Evolutionary conservation across 2,113 vertebrate species (phyloP).

Genomic region (Anoura caudifer): DNA sequence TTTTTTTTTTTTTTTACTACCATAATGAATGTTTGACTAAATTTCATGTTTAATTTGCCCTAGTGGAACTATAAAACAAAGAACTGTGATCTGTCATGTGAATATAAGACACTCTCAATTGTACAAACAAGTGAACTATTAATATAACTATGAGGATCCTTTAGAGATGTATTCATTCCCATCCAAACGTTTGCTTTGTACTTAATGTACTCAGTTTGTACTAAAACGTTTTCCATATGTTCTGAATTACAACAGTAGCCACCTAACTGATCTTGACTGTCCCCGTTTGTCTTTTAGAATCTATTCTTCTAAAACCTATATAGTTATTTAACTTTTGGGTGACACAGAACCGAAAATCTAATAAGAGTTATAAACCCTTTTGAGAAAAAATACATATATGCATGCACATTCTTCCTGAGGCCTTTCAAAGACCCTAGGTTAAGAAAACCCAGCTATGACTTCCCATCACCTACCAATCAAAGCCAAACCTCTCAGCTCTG

Average conservation of each 20-base stretch:
- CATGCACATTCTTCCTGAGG: background rate
- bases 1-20: background rate
- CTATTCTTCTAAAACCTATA: background rate
- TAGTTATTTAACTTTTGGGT: constrained; percentile 7
- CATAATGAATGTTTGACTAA: background rate
- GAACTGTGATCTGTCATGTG: background rate
- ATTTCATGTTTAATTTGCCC: background rate
- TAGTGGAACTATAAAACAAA: background rate
- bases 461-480: background rate
- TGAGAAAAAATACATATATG: background rate
- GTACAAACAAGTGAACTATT: background rate
- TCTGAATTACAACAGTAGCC: background rate
- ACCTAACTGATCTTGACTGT: background rate
- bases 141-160: background rate
- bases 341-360: background rate
- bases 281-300: background rate
- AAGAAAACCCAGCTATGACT: background rate
- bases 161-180: background rate
- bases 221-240: constrained; percentile 3
- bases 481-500: background rate
- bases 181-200: background rate
- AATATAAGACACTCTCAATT: background rate
- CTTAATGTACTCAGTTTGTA: background rate
- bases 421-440: background rate
- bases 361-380: background rate